Base-by-base conservation (phyloP, 2,113 vertebrate species). In the Collichthys lucidus region DNA sequence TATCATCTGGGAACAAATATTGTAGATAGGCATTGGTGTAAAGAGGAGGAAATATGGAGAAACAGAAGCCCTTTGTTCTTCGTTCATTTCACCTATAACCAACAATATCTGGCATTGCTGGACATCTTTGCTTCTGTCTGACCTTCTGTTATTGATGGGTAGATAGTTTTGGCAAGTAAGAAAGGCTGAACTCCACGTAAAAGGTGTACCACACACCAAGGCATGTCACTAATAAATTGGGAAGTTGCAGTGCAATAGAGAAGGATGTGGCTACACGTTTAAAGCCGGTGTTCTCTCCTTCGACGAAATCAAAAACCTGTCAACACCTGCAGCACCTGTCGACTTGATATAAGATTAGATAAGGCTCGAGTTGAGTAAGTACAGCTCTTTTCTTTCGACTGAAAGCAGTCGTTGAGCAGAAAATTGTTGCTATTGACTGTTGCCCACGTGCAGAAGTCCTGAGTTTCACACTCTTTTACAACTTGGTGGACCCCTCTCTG, bases 241-340 rank as follows among this genome's bases (percentile, higher is more conserved):
- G 29, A 89, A 79, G 79, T 80, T 86, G 42, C 19, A 12, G 26
- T 50, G 35, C n/a, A 57, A 3, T 62, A 62, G 77, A 44, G 29
- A 73, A 81, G 49, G 19, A 63, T 64, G 63, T 71, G 56, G 57
- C 49, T 56, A 65, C 57, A 49, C 71, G 68, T 80, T 85, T 68
- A 78, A 73, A 89, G 49, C 49, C 11, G 16, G 24, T 44, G 44
- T 61, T 90, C 64, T 82, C 60, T 19, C 69, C 77, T 74, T 61
- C 22, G 14, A 79, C 80, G 60, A 77, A 52, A 86, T 91, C 73
- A 89, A 87, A 89, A 82, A 80, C 63, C 70, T 83, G 64, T 69
- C 79, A 84, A 68, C 74, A 77, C 49, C 64, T 77, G 35, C 74
- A 81, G 66, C 50, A 62, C 68, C 72, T 40, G 69, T 89, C 84